Evolutionary conservation across 2,113 vertebrate genomes (phyloP), one percentile per base, ranked within the genome.

Genomic region (Oenanthe melanoleuca): DNA sequence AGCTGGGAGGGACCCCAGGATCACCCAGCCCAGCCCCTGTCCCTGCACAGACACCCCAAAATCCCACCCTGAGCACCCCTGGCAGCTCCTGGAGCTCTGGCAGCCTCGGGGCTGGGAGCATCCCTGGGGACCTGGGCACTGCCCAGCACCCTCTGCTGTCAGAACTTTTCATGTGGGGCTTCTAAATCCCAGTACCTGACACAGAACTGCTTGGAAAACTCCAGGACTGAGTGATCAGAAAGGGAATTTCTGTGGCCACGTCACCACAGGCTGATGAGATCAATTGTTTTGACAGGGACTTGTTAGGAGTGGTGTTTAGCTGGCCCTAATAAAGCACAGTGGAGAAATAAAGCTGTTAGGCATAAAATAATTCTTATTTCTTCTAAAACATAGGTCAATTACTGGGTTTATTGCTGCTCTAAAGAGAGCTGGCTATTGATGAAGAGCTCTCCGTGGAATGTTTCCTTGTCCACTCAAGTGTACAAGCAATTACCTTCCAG

Each of bases 381-480:
- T 96, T 80, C 88, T 92, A 77, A 95, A 94, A 91, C 85, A 28
- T 19, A 86, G 86, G 91, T 94, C 97, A 94, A 83, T 96, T 93
- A 87, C 78, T 73, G 73, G 11, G 73, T 96, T 93, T 91, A 93
- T 95, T 95, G 55, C 69, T 64, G 57, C 42, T 94, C 82, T 95
- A 69, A 95, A 34, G 89, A 85, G 96, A 84, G 61, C 65, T 88
- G 70, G 50, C 34, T 94, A 63, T 91, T 86, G 81, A 96, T 92
- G 77, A 88, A 93, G 84, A 92, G 81, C 89, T 73, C 81, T 82
- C 78, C 10, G 26, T 56, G 89, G 80, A 86, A 57, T 79, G 69
- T 90, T 96, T 84, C 91, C 87, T 80, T 86, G 92, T 88, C 96
- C 53, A 45, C 80, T 96, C 78, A 71, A 88, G 92, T 88, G 67